Evolutionary conservation across 1,140 invertebrate genomes (phyloP).

Genomic region (Atta cephalotes): DNA sequence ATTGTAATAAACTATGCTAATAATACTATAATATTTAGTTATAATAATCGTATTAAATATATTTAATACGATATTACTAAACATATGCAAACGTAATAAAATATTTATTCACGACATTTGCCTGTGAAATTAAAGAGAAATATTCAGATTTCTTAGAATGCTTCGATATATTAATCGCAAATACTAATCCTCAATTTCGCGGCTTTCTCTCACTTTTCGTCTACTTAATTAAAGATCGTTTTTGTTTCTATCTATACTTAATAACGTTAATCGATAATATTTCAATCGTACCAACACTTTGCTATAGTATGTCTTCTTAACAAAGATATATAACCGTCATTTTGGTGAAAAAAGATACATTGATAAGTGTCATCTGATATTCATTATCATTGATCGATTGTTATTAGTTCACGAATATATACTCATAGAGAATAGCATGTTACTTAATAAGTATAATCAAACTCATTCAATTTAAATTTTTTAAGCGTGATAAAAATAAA

Average conservation of each 20-base stretch:
- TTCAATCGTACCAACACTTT: constrained; percentile 68
- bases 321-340: constrained; percentile 39
- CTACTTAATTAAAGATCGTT: constrained; percentile 54
- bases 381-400: neutral
- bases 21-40: constrained; percentile 5
- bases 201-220: constrained; percentile 49
- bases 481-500: neutral
- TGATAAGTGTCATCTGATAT: constrained; percentile 13
- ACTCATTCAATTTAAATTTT: constrained; percentile 30
- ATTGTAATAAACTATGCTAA: constrained; percentile 1
- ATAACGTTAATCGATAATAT: constrained; percentile 66
- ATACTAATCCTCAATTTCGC: constrained; percentile 25
- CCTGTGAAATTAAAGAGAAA: neutral
- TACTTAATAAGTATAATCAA: neutral
- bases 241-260: constrained; percentile 68
- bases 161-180: neutral
- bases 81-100: constrained; percentile 1
- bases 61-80: neutral
- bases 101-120: neutral
- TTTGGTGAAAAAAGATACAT: constrained; percentile 34
- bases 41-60: constrained; percentile 12
- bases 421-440: neutral
- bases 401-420: constrained; percentile 16
- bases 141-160: neutral
- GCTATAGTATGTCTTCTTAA: constrained; percentile 37